Evolutionary conservation across 2,113 vertebrate genomes (phyloP).

Genomic region (Tamias sibiricus): DNA sequence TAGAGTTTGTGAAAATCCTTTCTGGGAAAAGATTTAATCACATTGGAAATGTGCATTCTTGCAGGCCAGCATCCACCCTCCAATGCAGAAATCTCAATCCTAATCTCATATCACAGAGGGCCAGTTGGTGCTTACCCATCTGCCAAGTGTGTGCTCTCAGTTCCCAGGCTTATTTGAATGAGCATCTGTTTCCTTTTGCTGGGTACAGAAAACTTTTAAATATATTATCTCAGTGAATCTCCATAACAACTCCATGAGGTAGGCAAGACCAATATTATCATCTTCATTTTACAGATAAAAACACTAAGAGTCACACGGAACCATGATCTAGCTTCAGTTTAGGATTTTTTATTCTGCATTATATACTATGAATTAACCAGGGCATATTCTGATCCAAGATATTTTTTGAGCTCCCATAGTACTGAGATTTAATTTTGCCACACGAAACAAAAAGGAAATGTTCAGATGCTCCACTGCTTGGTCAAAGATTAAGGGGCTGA

Average conservation of each 20-base stretch:
- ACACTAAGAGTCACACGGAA: neutral
- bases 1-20: neutral
- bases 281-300: constrained; percentile 33
- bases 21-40: neutral
- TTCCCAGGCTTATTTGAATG: neutral
- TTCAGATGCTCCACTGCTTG: neutral
- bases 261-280: neutral
- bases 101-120: neutral
- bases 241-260: neutral
- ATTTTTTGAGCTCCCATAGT: neutral
- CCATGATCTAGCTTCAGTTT: neutral
- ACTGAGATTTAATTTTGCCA: neutral
- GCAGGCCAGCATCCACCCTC: neutral
- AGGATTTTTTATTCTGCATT: neutral
- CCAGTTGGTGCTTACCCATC: neutral
- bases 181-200: neutral
- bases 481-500: neutral
- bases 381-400: neutral
- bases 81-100: neutral
- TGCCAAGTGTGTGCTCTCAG: neutral
- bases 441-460: neutral
- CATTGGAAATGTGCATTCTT: neutral
- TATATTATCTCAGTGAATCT: neutral
- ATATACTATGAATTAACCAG: neutral
- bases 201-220: constrained; percentile 16